Evolutionary conservation across 2,113 vertebrate species (phyloP), one percentile per base, ranked within the genome.

Genomic region (Heliornis fulica): DNA sequence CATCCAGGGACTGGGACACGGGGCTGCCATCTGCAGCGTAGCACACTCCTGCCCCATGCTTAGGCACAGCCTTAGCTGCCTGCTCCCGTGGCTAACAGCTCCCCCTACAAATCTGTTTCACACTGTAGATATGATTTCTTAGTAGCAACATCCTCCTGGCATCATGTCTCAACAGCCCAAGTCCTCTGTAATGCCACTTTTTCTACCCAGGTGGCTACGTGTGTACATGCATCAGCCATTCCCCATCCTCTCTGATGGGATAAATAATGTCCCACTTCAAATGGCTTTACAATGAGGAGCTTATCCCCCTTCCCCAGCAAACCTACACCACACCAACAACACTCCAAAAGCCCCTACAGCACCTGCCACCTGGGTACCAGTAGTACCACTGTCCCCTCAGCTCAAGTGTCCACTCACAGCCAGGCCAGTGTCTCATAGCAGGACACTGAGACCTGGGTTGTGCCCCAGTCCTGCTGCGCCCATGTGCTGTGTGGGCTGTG

Each of bases 1-100:
- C n/a, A 70, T 36, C 0, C 22, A 40, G 60, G 70, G 45, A 2
- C 3, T 64, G 74, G 32, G 69, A 61, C 2, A 0, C 1, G 2
- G 54, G 65, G 40, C 34, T 74, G 65, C 17, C 0, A 0, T 32
- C 40, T 9, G 4, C 79, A 56, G 40, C 41, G 45, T 4, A 4
- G 26, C 50, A 7, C 2, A 1, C 54, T 70, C 14, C 43, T 53
- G 80, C 41, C 38, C 21, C 10, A 6, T 13, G 11, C 8, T 3
- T 1, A 11, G 31, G 22, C 68, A 34, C 8, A 28, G 45, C 64
- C 46, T 40, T 2, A 18, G 43, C 65, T 11, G 11, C 65, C 38
- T 31, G 36, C 26, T n/a, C n/a, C n/a, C 11, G 2, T 38, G 50
- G 28, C 29, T 69, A 69, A 46, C 38, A 83, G 40, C 9, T 53